These are phyloP conservation scores for Gastracanthus pulcherrimus DNA, from an alignment of 2,888 invertebrate genomes.

Conservation along the genomic window DNA sequence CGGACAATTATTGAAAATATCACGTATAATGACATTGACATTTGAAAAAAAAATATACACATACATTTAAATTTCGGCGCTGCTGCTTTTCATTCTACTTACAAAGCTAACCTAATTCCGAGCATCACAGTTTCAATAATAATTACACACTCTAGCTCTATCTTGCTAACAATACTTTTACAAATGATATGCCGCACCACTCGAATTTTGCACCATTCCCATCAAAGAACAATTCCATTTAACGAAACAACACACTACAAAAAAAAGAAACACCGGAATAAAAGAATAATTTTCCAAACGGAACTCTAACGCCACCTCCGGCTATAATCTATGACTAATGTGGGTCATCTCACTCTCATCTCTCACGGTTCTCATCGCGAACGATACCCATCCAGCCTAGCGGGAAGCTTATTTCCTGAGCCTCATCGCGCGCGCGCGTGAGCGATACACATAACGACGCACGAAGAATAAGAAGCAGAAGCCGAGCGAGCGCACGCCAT, in stretches of 20 bases:
- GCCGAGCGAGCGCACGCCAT: neutral
- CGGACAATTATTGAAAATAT: too few species aligned
- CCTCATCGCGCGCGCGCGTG: neutral
- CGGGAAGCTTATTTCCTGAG: constrained; percentile 36
- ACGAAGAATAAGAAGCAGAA: constrained; percentile 2
- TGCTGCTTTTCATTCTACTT: too few species aligned
- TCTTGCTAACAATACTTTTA: too few species aligned
- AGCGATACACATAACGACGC: neutral
- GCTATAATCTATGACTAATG: neutral
- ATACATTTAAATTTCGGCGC: too few species aligned
- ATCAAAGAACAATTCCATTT: too few species aligned
- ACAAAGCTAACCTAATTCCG: too few species aligned
- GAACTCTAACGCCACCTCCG: neutral
- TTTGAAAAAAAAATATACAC: too few species aligned
- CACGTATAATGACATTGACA: too few species aligned
- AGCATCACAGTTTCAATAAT: too few species aligned
- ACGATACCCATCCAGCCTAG: neutral
- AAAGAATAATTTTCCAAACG: neutral
- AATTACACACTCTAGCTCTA: too few species aligned
- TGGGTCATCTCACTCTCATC: constrained; percentile 25
- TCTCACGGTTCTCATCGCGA: constrained; percentile 4
- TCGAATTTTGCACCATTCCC: too few species aligned
- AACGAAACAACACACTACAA: neutral
- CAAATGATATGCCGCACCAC: too few species aligned
- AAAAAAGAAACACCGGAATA: neutral